phyloP scores from a whole-genome alignment of 2,113 vertebrate genomes.

The Zapus hudsonius region DNA sequence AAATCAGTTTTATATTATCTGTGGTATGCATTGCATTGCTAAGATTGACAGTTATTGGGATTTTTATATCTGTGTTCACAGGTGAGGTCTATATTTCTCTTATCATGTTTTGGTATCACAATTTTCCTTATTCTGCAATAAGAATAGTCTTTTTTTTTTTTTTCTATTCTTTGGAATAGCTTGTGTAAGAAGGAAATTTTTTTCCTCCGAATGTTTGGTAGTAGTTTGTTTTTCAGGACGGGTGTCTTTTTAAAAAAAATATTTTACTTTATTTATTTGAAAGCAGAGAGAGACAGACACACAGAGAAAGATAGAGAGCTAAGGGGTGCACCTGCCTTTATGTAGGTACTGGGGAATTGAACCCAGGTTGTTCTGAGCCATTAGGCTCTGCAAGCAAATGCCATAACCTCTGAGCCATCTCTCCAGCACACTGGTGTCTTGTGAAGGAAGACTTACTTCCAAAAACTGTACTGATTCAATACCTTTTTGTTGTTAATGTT shows the following conservation, averaged over 20 bases:
- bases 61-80: not conserved
- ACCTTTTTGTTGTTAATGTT: not conserved
- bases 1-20: not conserved
- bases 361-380: no score
- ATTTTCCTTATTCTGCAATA: not conserved
- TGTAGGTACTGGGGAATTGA: no score
- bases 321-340: no score
- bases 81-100: not conserved
- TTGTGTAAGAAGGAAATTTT: not conserved
- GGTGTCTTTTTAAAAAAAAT: no score
- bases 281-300: no score
- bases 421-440: conserved; percentile 6
- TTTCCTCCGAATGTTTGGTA: no score
- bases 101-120: not conserved
- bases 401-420: no score
- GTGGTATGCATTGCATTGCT: not conserved
- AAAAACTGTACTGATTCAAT: not conserved
- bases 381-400: no score
- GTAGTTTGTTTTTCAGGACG: no score
- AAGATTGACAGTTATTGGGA: not conserved
- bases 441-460: not conserved
- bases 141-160: not conserved
- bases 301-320: no score
- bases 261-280: no score
- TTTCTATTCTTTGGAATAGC: not conserved